Evolutionary conservation across 2,797 vertebrate genomes (phyloP).

Genomic region (Sparus aurata): DNA sequence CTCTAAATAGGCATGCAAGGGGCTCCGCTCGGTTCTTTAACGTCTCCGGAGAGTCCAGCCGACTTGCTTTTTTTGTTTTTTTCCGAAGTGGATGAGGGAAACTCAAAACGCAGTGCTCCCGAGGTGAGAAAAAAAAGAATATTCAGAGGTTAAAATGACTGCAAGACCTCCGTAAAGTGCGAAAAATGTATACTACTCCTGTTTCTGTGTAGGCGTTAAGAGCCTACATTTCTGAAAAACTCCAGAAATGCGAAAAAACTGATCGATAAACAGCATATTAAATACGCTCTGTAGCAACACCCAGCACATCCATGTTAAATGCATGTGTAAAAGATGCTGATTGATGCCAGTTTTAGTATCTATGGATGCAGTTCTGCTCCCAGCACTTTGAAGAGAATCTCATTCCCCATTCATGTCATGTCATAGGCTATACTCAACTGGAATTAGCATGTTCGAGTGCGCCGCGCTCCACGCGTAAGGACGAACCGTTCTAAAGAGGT

Average conservation of each 20-base stretch:
- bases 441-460: neutral
- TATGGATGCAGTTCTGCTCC: slow-evolving; percentile 7
- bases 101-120: slow-evolving; percentile 4
- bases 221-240: slow-evolving; percentile 36
- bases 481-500: neutral
- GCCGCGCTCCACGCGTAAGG: neutral
- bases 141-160: slow-evolving; percentile 47
- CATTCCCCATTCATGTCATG: slow-evolving; percentile 7
- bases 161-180: slow-evolving; percentile 37
- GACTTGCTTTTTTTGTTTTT: slow-evolving; percentile 7
- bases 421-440: neutral
- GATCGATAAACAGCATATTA: slow-evolving; percentile 44
- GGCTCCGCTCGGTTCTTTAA: slow-evolving; percentile 40
- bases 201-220: slow-evolving; percentile 42
- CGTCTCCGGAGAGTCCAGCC: slow-evolving; percentile 20
- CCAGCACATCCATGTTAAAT: slow-evolving; percentile 51
- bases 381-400: slow-evolving; percentile 20
- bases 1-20: slow-evolving; percentile 59
- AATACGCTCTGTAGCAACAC: slow-evolving; percentile 42
- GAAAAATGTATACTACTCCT: slow-evolving; percentile 42
- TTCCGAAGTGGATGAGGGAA: slow-evolving; percentile 19
- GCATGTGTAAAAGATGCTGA: slow-evolving; percentile 57
- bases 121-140: slow-evolving; percentile 22
- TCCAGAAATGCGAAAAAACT: slow-evolving; percentile 23
- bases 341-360: slow-evolving; percentile 44